Evolutionary conservation across 2,888 invertebrate species (phyloP).

Genomic region (Agapetus fuscipes): DNA sequence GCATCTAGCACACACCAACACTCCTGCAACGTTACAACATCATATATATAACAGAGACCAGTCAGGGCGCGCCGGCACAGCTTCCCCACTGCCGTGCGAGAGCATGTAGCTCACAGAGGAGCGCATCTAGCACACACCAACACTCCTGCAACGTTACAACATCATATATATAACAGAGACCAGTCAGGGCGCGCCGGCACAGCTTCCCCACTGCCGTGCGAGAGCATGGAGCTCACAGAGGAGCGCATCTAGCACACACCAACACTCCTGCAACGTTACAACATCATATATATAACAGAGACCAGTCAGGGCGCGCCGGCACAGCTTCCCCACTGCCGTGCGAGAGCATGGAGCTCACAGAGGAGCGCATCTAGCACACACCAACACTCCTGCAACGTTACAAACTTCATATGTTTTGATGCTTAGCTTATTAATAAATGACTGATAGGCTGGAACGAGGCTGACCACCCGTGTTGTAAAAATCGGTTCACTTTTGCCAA

Average conservation of each 20-base stretch:
- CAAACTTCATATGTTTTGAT: too few relatives aligned
- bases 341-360: constrained; percentile 81
- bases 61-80: constrained; percentile 90
- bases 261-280: constrained; percentile 9
- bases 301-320: constrained; percentile 93
- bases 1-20: constrained; percentile 43
- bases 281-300: too few relatives aligned
- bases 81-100: constrained; percentile 77
- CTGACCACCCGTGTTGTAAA: too few relatives aligned
- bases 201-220: constrained; percentile 76
- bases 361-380: constrained; percentile 61
- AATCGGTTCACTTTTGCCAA: too few relatives aligned
- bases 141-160: constrained; percentile 7
- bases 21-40: too few relatives aligned
- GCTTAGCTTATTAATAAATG: too few relatives aligned
- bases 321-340: constrained; percentile 78
- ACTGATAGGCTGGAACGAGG: too few relatives aligned
- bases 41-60: too few relatives aligned
- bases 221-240: constrained; percentile 80
- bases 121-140: constrained; percentile 50
- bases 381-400: constrained; percentile 9
- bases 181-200: constrained; percentile 95
- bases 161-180: too few relatives aligned
- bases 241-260: constrained; percentile 58
- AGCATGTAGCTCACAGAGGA: constrained; percentile 83